phyloP scores from a whole-genome alignment of 2,113 vertebrate genomes.

The Heteronetta atricapilla region DNA sequence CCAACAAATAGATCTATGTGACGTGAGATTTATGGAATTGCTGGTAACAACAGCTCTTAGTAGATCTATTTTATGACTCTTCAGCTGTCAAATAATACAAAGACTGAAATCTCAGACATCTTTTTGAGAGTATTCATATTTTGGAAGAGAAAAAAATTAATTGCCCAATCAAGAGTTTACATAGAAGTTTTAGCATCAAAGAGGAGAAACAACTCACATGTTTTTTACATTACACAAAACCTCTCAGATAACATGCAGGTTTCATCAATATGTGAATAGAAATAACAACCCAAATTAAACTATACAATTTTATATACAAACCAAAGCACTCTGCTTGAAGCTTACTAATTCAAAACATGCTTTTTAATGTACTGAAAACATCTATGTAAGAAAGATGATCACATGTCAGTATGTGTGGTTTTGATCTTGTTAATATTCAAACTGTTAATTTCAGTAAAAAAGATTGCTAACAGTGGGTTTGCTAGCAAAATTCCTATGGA shows the following conservation, averaged over 20 bases:
- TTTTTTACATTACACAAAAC: neutral
- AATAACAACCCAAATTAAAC: neutral
- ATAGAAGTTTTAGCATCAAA: neutral
- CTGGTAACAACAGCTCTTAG: rapidly evolving
- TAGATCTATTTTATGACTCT: neutral
- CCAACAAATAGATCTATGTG: neutral
- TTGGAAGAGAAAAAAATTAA: neutral
- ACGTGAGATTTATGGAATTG: neutral
- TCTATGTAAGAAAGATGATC: neutral
- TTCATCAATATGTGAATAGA: neutral
- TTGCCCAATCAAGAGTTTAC: neutral
- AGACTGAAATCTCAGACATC: neutral
- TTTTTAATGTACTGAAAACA: neutral
- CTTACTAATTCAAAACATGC: neutral
- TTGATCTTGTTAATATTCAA: neutral
- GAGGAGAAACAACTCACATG: neutral
- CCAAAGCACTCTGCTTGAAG: neutral
- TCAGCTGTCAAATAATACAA: neutral
- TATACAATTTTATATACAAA: neutral
- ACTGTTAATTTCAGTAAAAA: neutral
- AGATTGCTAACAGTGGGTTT: neutral
- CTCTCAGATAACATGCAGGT: neutral
- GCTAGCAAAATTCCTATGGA: constrained; percentile 5
- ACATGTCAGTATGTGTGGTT: neutral
- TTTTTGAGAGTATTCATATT: neutral